These are phyloP conservation scores for Triplophysa rosa DNA, from an alignment of 2,113 vertebrate species.

Conservation along the genomic window DNA sequence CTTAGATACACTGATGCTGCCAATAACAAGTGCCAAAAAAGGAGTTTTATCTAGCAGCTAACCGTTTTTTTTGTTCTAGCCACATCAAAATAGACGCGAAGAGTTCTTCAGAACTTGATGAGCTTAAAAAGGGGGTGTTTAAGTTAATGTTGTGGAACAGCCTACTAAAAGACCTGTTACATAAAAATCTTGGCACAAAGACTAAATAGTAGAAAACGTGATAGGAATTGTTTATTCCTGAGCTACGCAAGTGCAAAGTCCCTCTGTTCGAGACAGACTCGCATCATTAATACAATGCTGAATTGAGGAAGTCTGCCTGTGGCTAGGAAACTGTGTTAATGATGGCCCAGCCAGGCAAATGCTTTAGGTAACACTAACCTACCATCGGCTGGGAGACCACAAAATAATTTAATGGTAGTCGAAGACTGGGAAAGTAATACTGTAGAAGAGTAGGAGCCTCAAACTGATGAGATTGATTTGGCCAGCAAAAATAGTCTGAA, in stretches of 20 bases:
- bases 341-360: slow-evolving; percentile 13
- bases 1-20: slow-evolving; percentile 44
- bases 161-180: neutral
- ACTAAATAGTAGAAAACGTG: slow-evolving; percentile 2
- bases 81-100: neutral
- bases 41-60: neutral
- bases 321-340: slow-evolving; percentile 37
- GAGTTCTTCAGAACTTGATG: neutral
- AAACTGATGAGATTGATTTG: neutral
- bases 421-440: neutral
- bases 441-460: neutral
- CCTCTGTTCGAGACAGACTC: neutral
- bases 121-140: neutral
- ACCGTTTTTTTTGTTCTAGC: neutral
- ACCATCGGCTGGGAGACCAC: slow-evolving; percentile 30
- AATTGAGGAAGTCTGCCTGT: slow-evolving; percentile 4
- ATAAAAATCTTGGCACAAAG: neutral
- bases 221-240: neutral
- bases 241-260: neutral
- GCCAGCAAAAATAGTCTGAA: neutral
- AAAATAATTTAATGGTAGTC: slow-evolving; percentile 34
- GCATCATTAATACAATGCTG: slow-evolving; percentile 16
- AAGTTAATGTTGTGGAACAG: neutral
- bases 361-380: slow-evolving; percentile 35
- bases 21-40: slow-evolving; percentile 50